Base-by-base conservation (phyloP, 2,888 invertebrate species). In the Gerris lacustris region DNA sequence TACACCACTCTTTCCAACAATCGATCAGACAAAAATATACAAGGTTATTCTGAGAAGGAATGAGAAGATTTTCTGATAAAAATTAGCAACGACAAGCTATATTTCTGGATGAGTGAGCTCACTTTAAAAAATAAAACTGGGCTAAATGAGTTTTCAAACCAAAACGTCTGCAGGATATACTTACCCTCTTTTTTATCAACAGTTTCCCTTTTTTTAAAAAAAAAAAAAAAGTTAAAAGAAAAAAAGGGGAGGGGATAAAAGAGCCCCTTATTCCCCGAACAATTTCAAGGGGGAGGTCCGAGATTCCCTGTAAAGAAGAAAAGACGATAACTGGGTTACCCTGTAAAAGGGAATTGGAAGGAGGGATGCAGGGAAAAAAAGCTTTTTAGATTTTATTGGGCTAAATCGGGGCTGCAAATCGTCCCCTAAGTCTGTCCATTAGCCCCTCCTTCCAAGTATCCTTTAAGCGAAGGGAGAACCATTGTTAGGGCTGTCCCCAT, bases 331-430 rank as follows among this genome's bases (percentile, higher is more conserved):
- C 55, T 55, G 55, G 55, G 55, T 55, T 55, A 55, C 55, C 55
- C 55, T 55, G 55, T 2, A 55, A 55, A 55, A 55, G 4, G 31
- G 31, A 31, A 31, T 31, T 31, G 31, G 31, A 31, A 31, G 31
- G 31, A 31, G 31, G 31, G 31, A 31, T 31, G 31, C 31, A 31
- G 31, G 31, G 55, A 55, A 55, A 55, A 55, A 55, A 55, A 55
- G 55, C 55, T 55, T 55, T 55, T 55, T 55, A 55, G 55, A 55
- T 55, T 55, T 55, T 55, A 55, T 55, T 55, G 55, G 55, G 55
- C 55, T 55, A 55, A 55, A 55, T 55, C 55, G 15, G 55, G 55
- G 2, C 55, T 55, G 55, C 55, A 55, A 55, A 55, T 55, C 55
- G 55, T 55, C 55, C 55, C 55, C 55, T 55, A 55, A 55, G 55